Conservation (phyloP, 2,888 invertebrate genomes). For the Eucera pruinosa region DNA sequence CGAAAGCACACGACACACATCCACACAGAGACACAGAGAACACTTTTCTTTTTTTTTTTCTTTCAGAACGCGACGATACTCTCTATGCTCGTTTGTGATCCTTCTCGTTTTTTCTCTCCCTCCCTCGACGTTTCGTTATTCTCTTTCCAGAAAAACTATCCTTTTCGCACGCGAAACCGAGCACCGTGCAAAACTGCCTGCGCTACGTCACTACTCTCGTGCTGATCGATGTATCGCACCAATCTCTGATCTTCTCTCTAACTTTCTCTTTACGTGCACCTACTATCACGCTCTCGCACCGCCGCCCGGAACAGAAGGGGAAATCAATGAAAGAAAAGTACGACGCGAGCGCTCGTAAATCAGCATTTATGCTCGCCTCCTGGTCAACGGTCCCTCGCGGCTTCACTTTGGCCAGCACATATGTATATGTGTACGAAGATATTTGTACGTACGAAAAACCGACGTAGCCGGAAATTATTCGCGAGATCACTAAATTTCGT, state of each 20-base stretch:
- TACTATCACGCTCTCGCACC: constrained; percentile 75
- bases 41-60: constrained; percentile 25
- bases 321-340: constrained; percentile 81
- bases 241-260: constrained; percentile 22
- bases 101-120: neutral
- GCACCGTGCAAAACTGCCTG: constrained; percentile 56
- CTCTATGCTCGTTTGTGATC: constrained; percentile 9
- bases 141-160: neutral
- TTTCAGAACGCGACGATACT: constrained; percentile 22
- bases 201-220: constrained; percentile 29
- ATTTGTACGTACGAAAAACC: neutral
- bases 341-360: constrained; percentile 74
- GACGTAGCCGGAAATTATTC: constrained; percentile 10
- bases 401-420: constrained; percentile 35
- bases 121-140: neutral
- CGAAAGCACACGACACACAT: constrained; percentile 49
- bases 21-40: constrained; percentile 38
- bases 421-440: neutral
- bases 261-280: constrained; percentile 33
- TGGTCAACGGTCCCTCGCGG: constrained; percentile 46
- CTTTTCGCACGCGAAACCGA: constrained; percentile 65
- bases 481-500: constrained; percentile 23
- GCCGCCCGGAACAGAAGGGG: constrained; percentile 79
- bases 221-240: constrained; percentile 35
- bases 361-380: constrained; percentile 73